Base-by-base conservation (phyloP, 2,113 vertebrate species). In the Rhinolophus sinicus region DNA sequence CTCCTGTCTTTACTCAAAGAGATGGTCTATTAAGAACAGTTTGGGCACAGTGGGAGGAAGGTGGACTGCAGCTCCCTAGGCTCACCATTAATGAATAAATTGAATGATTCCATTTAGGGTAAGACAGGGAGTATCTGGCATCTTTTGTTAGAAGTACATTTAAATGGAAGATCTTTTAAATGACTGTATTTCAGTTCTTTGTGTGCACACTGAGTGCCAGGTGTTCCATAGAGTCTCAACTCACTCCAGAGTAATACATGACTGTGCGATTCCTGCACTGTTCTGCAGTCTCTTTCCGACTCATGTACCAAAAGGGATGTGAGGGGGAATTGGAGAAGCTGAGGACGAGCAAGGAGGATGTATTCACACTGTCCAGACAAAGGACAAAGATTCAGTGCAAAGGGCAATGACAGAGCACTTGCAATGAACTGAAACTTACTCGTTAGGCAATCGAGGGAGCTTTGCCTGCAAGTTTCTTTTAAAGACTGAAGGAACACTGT, bases 51-150 rank as follows among this genome's bases (percentile, higher is more conserved):
- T 80, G 80, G 75, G 52, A 92, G 47, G 54, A 97, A 84, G 93
- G 87, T 94, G 64, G 78, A 90, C 84, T 90, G 76, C 0, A 78
- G 58, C 47, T 96, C 90, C 47, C 58, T 85, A n/a, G n/a, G 84
- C 35, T 98, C 33, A 58, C 40, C 19, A 94, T 96, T 94, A 97
- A 93, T 82, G 56, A 64, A 86, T 85, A 97, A 96, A 91, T 93
- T 93, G 62, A 92, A 94, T 82, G 28, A 35, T 95, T 93, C 89
- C 19, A 3, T 94, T 97, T 89, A 26, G 77, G 60, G 19, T 72
- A 96, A 93, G 70, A 92, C 33, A 40, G 62, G 38, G n/a, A 90
- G 52, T 95, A 90, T 40, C 26, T 72, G 80, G 64, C 4, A 56
- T 87, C 60, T 91, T 96, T 95, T 97, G 64, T 97, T 82, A 91